A percentile compares a stretch with the other conserved stretches of the same genome.
These are phyloP conservation scores for Dromas ardeola DNA, from an alignment of 2,113 vertebrate species.

Conservation along the genomic window DNA sequence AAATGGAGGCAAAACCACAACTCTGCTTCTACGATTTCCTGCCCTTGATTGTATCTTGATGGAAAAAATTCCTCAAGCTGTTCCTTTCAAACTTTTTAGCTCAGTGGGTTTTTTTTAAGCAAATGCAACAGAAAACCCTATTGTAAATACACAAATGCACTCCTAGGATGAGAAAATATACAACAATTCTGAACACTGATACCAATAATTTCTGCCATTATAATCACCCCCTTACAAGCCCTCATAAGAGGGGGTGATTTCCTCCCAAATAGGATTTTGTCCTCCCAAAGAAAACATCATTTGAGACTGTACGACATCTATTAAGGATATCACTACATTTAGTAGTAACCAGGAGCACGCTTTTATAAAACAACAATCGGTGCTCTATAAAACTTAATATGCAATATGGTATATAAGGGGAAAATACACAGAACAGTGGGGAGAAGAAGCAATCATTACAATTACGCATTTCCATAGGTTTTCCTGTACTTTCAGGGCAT, in stretches of 20 bases:
- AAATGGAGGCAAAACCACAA: slow-evolving; percentile 2
- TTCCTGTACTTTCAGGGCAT: neutral
- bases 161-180: neutral
- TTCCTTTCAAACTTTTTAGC: slow-evolving; percentile 26
- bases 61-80: slow-evolving; percentile 33
- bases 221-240: neutral
- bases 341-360: neutral
- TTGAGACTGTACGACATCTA: neutral
- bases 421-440: neutral
- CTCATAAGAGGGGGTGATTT: neutral
- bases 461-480: neutral
- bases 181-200: neutral
- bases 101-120: neutral
- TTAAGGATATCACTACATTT: neutral
- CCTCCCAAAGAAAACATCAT: neutral
- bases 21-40: slow-evolving; percentile 36
- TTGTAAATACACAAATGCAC: neutral
- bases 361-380: neutral
- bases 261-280: neutral
- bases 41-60: slow-evolving; percentile 51
- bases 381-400: neutral
- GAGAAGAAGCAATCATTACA: neutral
- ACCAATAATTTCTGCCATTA: neutral
- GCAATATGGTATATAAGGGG: neutral
- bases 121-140: slow-evolving; percentile 30